A percentile compares a stretch with the other conserved stretches of the same genome.
These are phyloP conservation scores for Chaetura pelagica DNA, from an alignment of 2,113 vertebrate species.

Conservation along the genomic window DNA sequence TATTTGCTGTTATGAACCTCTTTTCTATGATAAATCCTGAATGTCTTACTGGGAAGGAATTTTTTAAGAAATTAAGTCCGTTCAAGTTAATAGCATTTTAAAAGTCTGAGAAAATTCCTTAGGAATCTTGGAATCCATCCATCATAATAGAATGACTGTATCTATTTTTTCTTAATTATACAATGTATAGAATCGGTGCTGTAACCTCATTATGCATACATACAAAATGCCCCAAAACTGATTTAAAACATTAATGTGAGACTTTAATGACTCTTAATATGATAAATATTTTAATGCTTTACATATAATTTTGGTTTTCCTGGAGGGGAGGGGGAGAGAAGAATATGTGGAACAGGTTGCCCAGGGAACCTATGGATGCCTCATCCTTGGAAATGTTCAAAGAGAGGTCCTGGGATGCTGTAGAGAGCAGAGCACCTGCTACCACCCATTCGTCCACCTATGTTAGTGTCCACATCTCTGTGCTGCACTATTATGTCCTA, in stretches of 20 bases:
- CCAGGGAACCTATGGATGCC: too few species aligned
- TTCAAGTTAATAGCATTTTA: background rate
- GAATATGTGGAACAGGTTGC: background rate
- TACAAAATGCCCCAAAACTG: background rate
- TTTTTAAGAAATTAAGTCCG: background rate
- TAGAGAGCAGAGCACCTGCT: background rate
- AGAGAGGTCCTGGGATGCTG: background rate
- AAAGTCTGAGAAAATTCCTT: background rate
- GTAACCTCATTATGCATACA: background rate
- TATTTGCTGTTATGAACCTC: background rate
- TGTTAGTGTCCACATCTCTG: background rate
- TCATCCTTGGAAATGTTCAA: too few species aligned
- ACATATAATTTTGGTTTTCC: background rate
- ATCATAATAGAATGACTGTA: background rate
- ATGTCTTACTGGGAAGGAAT: background rate
- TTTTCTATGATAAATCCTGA: background rate
- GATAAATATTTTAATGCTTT: background rate
- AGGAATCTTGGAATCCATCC: background rate
- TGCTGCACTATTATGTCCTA: background rate
- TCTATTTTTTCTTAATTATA: background rate
- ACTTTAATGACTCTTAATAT: background rate
- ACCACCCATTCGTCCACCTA: background rate
- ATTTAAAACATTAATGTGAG: background rate
- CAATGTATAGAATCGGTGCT: background rate
- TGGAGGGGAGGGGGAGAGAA: too few species aligned